Base-by-base conservation (phyloP, 2,888 invertebrate genomes). In the Folsomia manolachei region DNA sequence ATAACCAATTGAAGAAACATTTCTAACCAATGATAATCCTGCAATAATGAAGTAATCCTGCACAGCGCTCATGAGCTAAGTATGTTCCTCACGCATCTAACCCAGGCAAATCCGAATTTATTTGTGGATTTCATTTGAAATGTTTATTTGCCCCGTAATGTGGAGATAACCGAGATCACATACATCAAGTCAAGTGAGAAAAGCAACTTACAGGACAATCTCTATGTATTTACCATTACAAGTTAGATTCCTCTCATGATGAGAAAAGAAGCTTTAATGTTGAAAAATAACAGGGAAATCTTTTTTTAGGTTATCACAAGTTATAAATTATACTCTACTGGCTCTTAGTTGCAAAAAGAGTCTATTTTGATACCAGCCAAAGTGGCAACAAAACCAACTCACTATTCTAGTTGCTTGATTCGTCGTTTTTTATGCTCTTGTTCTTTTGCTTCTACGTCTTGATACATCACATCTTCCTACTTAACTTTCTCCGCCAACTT, bases 301-400 rank as follows among this genome's bases (percentile, higher is more conserved):
- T 66, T 9, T 51, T 66, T 26, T 2, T 19, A 25, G 65, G 65
- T 66, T 66, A 66, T 66, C 65, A 51, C 27, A 39, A n/a, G 24
- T 66, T 66, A 24, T 66, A 52, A 66, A 66, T 39, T 66, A 66
- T n/a, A n/a, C n/a, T n/a, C n/a, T n/a, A n/a, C n/a, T n/a, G n/a
- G n/a, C 39, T 39, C 14, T 14, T 39, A 14, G 39, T 39, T 39
- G 14, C 39, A 39, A 9, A 39, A 39, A 39, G 39, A 14, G 39
- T 39, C 39, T 39, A 39, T 39, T 14, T 4, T 39, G 39, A 14
- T 39, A 4, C 7, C 14, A 4, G 39, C 14, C 39, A 14, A n/a
- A n/a, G n/a, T n/a, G n/a, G n/a, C n/a, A n/a, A n/a, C n/a, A n/a
- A n/a, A n/a, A n/a, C n/a, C n/a, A n/a, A n/a, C n/a, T n/a, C n/a